Evolutionary conservation across 2,888 invertebrate species (phyloP).

Genomic region (Drosophila vallismaia): DNA sequence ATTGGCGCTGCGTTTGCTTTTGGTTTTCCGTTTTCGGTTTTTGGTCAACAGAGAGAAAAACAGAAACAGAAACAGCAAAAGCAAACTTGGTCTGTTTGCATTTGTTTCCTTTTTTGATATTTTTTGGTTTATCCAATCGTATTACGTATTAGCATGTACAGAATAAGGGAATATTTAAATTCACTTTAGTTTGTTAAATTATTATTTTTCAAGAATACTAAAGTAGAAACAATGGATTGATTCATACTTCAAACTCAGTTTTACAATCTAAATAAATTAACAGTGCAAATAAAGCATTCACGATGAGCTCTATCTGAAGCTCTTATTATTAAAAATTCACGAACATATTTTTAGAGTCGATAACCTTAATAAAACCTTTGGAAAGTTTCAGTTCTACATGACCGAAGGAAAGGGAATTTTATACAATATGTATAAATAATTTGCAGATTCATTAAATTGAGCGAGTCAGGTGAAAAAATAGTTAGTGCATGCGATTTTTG

Average conservation of each 20-base stretch:
- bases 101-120: constrained; percentile 44
- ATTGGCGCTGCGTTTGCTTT: constrained; percentile 44
- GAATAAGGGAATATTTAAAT: neutral
- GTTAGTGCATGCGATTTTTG: constrained; percentile 44
- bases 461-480: neutral
- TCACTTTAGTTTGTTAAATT: neutral
- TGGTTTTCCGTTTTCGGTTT: constrained; percentile 53
- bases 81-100: constrained; percentile 66
- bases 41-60: constrained; percentile 62
- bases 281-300: neutral
- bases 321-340: constrained; percentile 11
- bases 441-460: neutral
- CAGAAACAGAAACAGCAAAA: constrained; percentile 52
- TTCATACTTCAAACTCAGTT: neutral
- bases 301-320: neutral
- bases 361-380: neutral
- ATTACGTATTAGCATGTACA: constrained; percentile 30
- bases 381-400: neutral
- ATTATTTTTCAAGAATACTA: neutral
- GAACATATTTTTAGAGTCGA: neutral
- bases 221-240: neutral
- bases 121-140: constrained; percentile 8
- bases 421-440: neutral
- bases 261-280: neutral
- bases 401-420: no score